A percentile compares a stretch with the other conserved stretches of the same genome.
These are phyloP conservation scores for Masnerella sp. DNA, from an alignment of 2,888 invertebrate species.

Conservation along the genomic window DNA sequence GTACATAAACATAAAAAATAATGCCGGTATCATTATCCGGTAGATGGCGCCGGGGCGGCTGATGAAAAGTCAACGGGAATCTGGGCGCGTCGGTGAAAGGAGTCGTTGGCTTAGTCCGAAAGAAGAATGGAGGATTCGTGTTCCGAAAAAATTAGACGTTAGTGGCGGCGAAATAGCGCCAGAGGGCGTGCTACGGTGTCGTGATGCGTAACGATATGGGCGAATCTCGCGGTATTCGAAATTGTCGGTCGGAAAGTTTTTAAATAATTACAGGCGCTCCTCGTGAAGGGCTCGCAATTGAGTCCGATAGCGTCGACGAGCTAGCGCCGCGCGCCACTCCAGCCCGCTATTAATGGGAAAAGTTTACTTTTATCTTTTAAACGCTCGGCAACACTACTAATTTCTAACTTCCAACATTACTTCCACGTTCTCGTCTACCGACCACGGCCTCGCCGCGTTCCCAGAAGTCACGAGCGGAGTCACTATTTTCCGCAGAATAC, in stretches of 20 bases:
- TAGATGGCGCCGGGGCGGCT: background rate
- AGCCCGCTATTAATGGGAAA: conserved; percentile 74
- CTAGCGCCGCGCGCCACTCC: conserved; percentile 61
- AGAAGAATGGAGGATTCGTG: conserved; percentile 35
- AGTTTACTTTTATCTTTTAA: conserved; percentile 78
- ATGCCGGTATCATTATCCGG: conserved; percentile 7
- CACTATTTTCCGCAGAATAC: conserved; percentile 40
- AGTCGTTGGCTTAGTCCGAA: conserved; percentile 7
- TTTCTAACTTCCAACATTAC: conserved; percentile 75
- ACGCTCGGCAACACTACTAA: conserved; percentile 76
- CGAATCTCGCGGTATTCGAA: conserved; percentile 54
- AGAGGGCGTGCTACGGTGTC: conserved; percentile 40
- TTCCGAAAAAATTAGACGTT: conserved; percentile 31
- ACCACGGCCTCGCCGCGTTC: conserved; percentile 37
- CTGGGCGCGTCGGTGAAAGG: conserved; percentile 1
- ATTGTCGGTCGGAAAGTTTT: conserved; percentile 69
- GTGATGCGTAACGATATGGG: conserved; percentile 60
- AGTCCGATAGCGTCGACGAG: conserved; percentile 69
- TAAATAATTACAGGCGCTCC: conserved; percentile 74
- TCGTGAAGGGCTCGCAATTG: conserved; percentile 69
- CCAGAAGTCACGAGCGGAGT: conserved; percentile 31
- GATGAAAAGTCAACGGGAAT: conserved; percentile 6
- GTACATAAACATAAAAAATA: background rate
- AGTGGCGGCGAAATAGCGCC: conserved; percentile 20
- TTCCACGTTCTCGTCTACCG: conserved; percentile 59